Conservation (phyloP, 2,797 vertebrate species). For the Intellagama lesueurii region DNA sequence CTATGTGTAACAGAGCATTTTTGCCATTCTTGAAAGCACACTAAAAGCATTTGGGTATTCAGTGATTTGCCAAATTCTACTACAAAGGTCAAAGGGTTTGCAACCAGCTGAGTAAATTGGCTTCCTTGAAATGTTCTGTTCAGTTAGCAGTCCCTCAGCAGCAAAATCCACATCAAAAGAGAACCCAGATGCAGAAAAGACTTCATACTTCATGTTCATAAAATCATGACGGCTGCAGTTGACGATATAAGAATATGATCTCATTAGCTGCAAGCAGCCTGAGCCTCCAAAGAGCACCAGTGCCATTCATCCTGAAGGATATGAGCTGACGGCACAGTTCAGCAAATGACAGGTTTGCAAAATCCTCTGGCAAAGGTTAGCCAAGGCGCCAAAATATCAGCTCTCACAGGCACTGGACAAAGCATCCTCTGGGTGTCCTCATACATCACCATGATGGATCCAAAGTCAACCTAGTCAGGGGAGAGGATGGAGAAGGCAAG, state of each 20-base stretch:
- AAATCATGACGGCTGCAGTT: slow-evolving; percentile 77
- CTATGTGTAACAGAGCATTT: slow-evolving; percentile 81
- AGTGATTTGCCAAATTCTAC: slow-evolving; percentile 85
- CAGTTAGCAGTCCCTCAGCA: slow-evolving; percentile 82
- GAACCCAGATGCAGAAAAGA: slow-evolving; percentile 82
- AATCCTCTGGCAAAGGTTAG: slow-evolving; percentile 64
- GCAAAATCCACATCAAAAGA: slow-evolving; percentile 84
- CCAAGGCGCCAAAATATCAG: slow-evolving; percentile 65
- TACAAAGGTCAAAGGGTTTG: slow-evolving; percentile 86
- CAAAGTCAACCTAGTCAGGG: not conserved
- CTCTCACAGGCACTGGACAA: not conserved
- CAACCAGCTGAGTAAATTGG: slow-evolving; percentile 87
- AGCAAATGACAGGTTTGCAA: slow-evolving; percentile 50
- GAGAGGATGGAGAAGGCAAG: too few relatives aligned
- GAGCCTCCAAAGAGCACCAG: slow-evolving; percentile 22
- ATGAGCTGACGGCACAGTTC: not conserved
- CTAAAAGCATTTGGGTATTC: slow-evolving; percentile 80
- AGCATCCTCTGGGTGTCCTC: not conserved
- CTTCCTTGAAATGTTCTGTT: slow-evolving; percentile 81
- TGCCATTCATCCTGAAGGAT: slow-evolving; percentile 24
- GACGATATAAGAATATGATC: slow-evolving; percentile 79
- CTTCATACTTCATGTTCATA: slow-evolving; percentile 83
- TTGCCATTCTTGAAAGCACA: slow-evolving; percentile 84
- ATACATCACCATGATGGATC: not conserved
- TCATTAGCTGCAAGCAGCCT: slow-evolving; percentile 73